Conservation (phyloP, 2,797 vertebrate species). For the Xerus rutilus region DNA sequence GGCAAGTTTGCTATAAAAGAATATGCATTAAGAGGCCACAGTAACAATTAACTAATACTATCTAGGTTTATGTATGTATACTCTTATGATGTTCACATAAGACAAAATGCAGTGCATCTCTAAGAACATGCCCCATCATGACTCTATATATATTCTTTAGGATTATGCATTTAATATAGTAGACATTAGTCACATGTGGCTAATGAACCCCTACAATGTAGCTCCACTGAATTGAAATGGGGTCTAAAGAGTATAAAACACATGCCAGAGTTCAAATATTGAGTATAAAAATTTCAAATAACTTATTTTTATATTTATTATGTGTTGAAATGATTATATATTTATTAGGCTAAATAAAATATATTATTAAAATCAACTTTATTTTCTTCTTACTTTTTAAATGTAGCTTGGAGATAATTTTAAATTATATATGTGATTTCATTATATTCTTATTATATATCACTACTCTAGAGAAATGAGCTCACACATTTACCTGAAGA, state of each 20-base stretch:
- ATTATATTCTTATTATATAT: background rate
- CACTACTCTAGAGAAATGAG: slow-evolving; percentile 11
- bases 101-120: background rate
- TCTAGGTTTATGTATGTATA: no score
- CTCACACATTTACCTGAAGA: background rate
- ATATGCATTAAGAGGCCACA: background rate
- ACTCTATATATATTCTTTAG: background rate
- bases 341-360: background rate
- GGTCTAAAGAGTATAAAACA: no score
- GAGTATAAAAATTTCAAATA: background rate
- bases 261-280: background rate
- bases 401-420: background rate
- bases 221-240: background rate
- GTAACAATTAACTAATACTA: background rate
- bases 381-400: background rate
- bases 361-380: background rate
- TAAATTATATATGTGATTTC: background rate
- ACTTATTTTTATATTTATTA: background rate
- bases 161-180: background rate
- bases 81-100: background rate
- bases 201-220: background rate
- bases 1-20: background rate
- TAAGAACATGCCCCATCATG: background rate
- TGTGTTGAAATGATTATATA: slow-evolving; percentile 13
- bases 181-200: background rate